These are phyloP conservation scores for Paraplagusia blochii DNA, from an alignment of 2,113 vertebrate species.

Conservation along the genomic window DNA sequence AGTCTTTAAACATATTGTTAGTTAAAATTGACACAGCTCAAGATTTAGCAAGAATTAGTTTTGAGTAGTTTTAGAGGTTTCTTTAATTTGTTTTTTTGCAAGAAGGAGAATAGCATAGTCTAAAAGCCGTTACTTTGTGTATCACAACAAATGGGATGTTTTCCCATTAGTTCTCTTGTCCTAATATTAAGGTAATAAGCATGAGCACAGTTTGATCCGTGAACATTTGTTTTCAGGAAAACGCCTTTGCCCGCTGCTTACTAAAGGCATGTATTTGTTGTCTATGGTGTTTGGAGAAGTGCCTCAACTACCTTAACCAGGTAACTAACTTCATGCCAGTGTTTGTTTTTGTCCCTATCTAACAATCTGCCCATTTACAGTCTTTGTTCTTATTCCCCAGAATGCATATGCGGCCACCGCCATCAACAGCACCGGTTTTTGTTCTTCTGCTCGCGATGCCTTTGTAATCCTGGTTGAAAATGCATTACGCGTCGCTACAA, in stretches of 20 bases:
- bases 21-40: too few species aligned
- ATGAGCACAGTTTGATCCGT: not conserved
- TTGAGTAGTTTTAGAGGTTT: too few species aligned
- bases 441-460: constrained; percentile 95
- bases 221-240: constrained; percentile 81
- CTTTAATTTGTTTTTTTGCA: too few species aligned
- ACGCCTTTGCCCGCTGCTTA: constrained; percentile 91
- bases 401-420: constrained; percentile 98
- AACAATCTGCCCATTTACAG: not conserved
- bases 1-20: too few species aligned
- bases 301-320: constrained; percentile 99
- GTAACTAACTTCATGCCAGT: constrained; percentile 56
- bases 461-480: constrained; percentile 97
- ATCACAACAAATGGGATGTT: too few species aligned
- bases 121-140: too few species aligned
- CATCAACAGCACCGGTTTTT: constrained; percentile 99
- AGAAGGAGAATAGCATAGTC: too few species aligned
- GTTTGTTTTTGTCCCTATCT: not conserved
- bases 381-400: constrained; percentile 58
- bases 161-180: too few species aligned
- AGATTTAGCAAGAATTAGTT: too few species aligned
- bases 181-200: too few species aligned
- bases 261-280: constrained; percentile 97
- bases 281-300: constrained; percentile 99
- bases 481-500: constrained; percentile 91